Percentiles rank a stretch among this genome's conserved stretches.
Evolutionary conservation across 2,888 invertebrate genomes (phyloP).

Genomic region (Phrixothrix hirtus): DNA sequence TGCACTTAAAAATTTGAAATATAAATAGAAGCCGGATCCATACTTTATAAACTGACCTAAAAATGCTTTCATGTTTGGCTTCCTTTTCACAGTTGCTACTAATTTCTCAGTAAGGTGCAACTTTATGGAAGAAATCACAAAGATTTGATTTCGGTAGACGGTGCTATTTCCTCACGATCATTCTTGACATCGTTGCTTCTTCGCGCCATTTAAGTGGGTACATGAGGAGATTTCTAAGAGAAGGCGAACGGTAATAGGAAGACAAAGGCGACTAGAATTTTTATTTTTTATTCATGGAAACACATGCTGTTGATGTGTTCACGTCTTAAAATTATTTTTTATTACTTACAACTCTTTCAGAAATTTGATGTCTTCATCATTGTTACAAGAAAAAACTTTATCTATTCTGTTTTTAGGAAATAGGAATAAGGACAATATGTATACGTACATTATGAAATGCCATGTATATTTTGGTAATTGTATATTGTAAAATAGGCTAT

Average conservation of each 20-base stretch:
- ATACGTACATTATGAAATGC: too few relatives aligned
- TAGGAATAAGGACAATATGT: too few relatives aligned
- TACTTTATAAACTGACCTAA: constrained; percentile 12
- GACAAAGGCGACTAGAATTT: constrained; percentile 18
- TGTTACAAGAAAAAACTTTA: too few relatives aligned
- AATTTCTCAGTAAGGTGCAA: constrained; percentile 20
- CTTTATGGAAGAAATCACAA: constrained; percentile 23
- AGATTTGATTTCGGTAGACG: constrained; percentile 23
- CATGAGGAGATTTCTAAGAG: constrained; percentile 24
- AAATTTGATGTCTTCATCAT: too few relatives aligned
- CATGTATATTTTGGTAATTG: too few relatives aligned
- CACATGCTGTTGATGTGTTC: constrained; percentile 15
- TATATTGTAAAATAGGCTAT: too few relatives aligned
- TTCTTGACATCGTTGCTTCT: constrained; percentile 20
- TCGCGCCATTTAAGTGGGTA: constrained; percentile 19
- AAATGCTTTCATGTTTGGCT: constrained; percentile 5
- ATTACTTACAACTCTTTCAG: not conserved
- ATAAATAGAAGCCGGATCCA: constrained; percentile 1
- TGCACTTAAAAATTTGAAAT: too few relatives aligned
- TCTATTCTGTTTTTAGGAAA: too few relatives aligned
- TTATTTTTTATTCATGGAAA: constrained; percentile 22
- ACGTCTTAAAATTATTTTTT: constrained; percentile 12
- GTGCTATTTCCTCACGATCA: constrained; percentile 21
- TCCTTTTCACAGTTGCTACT: constrained; percentile 11
- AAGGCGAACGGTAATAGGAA: constrained; percentile 7